These are phyloP conservation scores for Agriopis aurantiaria DNA, from an alignment of 2,888 invertebrate species.

Conservation along the genomic window DNA sequence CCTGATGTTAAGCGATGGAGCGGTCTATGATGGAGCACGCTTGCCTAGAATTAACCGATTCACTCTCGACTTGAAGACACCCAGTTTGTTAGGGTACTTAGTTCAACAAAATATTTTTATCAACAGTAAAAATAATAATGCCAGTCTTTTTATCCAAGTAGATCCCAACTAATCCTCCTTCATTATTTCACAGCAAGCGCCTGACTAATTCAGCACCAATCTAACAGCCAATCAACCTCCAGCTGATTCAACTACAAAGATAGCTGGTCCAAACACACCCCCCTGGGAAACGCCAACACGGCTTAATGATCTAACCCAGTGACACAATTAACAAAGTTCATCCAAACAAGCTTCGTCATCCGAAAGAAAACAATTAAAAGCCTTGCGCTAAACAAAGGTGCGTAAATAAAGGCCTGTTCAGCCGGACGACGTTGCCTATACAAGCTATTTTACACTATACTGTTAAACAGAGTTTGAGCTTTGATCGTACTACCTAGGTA, in stretches of 20 bases:
- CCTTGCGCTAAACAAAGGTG: slow-evolving; percentile 31
- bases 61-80: no score
- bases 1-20: no score
- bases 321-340: slow-evolving; percentile 40
- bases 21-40: no score
- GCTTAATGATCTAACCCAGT: slow-evolving; percentile 35
- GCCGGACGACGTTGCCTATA: slow-evolving; percentile 34
- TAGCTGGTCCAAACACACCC: not conserved
- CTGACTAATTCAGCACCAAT: not conserved
- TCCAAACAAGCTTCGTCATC: slow-evolving; percentile 36
- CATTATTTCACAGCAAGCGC: not conserved
- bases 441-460: slow-evolving; percentile 20
- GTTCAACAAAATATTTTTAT: no score
- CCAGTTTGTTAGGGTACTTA: no score
- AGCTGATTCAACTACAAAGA: slow-evolving; percentile 7
- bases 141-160: no score
- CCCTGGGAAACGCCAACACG: slow-evolving; percentile 19
- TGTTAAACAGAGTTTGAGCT: slow-evolving; percentile 1
- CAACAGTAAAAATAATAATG: no score
- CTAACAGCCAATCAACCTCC: slow-evolving; percentile 3
- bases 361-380: slow-evolving; percentile 42
- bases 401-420: slow-evolving; percentile 51
- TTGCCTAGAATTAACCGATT: no score
- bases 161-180: not conserved
- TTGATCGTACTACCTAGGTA: not conserved